Evolutionary conservation across 2,888 invertebrate species (phyloP).

Genomic region (Parnassius glacialis): DNA sequence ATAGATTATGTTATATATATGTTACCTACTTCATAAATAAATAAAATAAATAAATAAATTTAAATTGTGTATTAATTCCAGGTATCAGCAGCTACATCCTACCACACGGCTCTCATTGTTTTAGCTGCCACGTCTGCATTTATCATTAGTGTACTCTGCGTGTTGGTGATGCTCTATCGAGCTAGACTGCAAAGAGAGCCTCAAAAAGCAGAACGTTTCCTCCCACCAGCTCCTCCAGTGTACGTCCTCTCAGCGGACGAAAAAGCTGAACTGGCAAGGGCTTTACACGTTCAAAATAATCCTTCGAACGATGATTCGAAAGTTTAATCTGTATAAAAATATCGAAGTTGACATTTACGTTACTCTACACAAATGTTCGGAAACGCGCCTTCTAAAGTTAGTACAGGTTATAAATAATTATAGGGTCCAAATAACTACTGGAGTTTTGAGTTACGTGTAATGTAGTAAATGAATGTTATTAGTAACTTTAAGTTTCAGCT

Average conservation of each 20-base stretch:
- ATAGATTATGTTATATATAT: too few relatives aligned
- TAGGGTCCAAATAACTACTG: conserved; percentile 65
- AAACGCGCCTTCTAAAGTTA: conserved; percentile 38
- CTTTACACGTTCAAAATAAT: conserved; percentile 57
- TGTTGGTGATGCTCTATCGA: conserved; percentile 88
- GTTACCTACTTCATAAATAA: too few relatives aligned
- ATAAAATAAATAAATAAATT: too few relatives aligned
- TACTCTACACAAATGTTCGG: conserved; percentile 25
- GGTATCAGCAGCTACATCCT: conserved; percentile 84
- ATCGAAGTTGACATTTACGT: conserved; percentile 28
- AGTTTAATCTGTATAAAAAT: conserved; percentile 41
- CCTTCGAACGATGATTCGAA: conserved; percentile 47
- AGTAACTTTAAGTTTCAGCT: conserved; percentile 29
- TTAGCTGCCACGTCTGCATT: conserved; percentile 90
- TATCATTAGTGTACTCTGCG: conserved; percentile 87
- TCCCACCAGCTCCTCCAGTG: conserved; percentile 84
- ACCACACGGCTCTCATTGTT: conserved; percentile 89
- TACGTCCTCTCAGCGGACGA: conserved; percentile 85
- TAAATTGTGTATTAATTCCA: conserved; percentile 33
- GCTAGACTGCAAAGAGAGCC: conserved; percentile 75
- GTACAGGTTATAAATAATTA: conserved; percentile 55
- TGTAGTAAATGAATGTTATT: conserved; percentile 33
- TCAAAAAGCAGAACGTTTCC: conserved; percentile 80
- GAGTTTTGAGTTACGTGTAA: conserved; percentile 47
- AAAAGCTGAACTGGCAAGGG: conserved; percentile 77